Conservation (phyloP, 2,113 vertebrate genomes). For the Galbula dea region DNA sequence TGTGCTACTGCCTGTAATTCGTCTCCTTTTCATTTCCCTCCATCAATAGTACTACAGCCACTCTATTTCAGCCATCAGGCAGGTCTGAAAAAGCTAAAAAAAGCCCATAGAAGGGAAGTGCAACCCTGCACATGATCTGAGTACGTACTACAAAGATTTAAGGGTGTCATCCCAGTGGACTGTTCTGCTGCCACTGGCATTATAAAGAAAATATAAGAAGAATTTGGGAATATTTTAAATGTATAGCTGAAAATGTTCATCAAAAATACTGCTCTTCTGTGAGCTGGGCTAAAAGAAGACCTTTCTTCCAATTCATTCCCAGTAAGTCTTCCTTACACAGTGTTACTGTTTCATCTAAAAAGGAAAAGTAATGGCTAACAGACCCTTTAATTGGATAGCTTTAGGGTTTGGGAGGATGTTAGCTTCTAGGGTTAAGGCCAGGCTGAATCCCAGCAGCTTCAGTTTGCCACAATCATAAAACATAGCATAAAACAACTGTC, state of each 20-base stretch:
- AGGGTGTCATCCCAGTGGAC: not conserved
- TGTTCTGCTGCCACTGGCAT: not conserved
- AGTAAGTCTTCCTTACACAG: not conserved
- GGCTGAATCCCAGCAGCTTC: constrained; percentile 15
- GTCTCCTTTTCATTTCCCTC: not conserved
- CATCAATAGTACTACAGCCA: not conserved
- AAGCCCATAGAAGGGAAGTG: not conserved
- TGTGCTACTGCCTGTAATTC: not conserved
- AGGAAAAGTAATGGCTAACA: not conserved
- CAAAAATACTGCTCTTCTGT: not conserved
- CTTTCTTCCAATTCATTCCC: not conserved
- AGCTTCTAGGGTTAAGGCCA: not conserved
- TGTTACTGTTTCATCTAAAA: not conserved
- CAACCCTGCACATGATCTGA: not conserved
- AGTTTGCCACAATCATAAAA: not conserved
- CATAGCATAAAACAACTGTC: not conserved
- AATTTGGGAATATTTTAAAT: not conserved
- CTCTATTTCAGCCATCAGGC: not conserved
- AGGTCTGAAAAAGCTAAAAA: not conserved
- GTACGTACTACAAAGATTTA: not conserved
- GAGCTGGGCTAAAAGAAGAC: not conserved
- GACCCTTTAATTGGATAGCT: not conserved
- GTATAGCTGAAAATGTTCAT: not conserved
- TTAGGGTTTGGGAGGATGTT: not conserved
- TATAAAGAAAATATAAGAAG: not conserved